A percentile compares a stretch with the other conserved stretches of the same genome.
These are phyloP conservation scores for Carcina quercana DNA, from an alignment of 2,888 invertebrate species.

Conservation along the genomic window DNA sequence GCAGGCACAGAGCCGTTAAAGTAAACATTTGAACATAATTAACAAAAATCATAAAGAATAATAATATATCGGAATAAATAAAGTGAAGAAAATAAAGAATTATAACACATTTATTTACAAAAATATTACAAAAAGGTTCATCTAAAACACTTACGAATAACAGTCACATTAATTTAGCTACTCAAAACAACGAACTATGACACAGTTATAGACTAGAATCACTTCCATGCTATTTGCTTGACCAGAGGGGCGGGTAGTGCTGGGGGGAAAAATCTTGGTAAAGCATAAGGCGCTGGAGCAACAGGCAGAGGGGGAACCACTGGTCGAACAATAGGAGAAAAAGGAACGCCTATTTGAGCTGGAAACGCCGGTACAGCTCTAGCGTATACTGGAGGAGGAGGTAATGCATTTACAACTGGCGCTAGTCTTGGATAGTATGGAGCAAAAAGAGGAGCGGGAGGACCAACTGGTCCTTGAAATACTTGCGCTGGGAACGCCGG, in stretches of 20 bases:
- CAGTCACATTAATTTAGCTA: conserved; percentile 24
- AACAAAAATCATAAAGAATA: background rate
- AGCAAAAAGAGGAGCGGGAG: conserved; percentile 19
- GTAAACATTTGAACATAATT: too few relatives aligned
- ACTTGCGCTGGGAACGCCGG: conserved; percentile 7
- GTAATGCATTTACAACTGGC: conserved; percentile 20
- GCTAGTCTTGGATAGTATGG: conserved; percentile 1
- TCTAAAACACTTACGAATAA: conserved; percentile 20
- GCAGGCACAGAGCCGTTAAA: too few relatives aligned
- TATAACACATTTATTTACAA: conserved; percentile 27
- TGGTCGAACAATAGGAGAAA: conserved; percentile 30
- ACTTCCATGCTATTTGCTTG: conserved; percentile 59
- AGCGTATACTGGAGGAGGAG: conserved; percentile 34
- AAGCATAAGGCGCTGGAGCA: conserved; percentile 30
- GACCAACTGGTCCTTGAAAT: conserved; percentile 6
- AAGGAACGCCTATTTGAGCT: conserved; percentile 27
- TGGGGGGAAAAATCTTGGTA: conserved; percentile 31
- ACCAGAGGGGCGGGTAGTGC: conserved; percentile 33
- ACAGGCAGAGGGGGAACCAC: conserved; percentile 21
- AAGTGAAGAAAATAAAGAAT: background rate
- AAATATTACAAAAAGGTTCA: conserved; percentile 27
- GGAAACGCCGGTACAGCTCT: conserved; percentile 23
- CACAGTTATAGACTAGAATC: conserved; percentile 29
- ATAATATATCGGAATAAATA: too few relatives aligned
- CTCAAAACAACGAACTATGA: conserved; percentile 14